Conservation (phyloP, 2,797 vertebrate species). For the Hozukius guyotensis region DNA sequence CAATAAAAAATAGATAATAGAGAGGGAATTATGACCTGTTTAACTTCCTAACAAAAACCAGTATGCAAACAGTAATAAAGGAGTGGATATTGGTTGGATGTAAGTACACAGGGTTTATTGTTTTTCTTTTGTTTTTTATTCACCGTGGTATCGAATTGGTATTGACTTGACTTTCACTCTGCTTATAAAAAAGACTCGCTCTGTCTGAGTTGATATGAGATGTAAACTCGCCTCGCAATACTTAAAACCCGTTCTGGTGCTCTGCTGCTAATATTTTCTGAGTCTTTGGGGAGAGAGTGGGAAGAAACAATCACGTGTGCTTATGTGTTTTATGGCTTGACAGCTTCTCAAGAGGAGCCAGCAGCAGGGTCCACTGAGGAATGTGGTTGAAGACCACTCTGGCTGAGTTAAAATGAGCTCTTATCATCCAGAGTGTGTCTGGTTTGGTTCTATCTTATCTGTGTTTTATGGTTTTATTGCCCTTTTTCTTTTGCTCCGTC, state of each 20-base stretch:
- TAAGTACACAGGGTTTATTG: too few species aligned
- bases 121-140: neutral
- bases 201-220: neutral
- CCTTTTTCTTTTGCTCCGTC: neutral
- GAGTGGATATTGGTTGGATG: too few species aligned
- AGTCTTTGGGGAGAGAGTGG: neutral
- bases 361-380: neutral
- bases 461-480: neutral
- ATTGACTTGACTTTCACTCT: too few species aligned
- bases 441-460: neutral
- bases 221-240: neutral
- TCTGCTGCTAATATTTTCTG: neutral
- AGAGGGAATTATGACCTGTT: neutral
- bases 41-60: neutral
- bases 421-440: neutral
- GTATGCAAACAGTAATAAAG: too few species aligned
- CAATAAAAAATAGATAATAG: neutral
- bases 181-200: neutral
- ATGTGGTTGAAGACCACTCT: neutral
- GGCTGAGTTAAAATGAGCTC: neutral
- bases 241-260: too few species aligned
- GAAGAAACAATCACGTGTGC: neutral
- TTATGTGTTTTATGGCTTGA: neutral
- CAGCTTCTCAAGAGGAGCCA: neutral
- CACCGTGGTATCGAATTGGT: too few species aligned